phyloP scores from a whole-genome alignment of 30 jellyfish, hydroid and myxozoan species.

The Turritopsis rubra region DNA sequence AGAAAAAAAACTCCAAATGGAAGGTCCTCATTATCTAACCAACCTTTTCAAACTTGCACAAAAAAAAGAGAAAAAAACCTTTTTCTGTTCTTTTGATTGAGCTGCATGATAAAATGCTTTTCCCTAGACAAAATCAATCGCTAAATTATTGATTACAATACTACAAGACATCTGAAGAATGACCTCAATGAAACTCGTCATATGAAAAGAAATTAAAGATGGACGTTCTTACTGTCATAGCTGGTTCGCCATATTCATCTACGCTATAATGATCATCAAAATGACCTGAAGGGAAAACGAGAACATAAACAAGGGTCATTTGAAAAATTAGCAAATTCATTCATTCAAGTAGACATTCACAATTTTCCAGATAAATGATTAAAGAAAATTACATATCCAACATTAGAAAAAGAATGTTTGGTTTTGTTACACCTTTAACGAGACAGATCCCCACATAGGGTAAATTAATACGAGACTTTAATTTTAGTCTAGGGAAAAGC shows the following conservation, averaged over 20 bases:
- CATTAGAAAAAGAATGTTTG: too few relatives aligned
- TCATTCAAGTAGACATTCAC: not conserved
- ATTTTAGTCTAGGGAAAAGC: too few relatives aligned
- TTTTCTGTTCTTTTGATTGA: slow-evolving; percentile 31
- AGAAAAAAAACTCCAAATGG: too few relatives aligned
- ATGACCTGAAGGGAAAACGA: slow-evolving; percentile 3
- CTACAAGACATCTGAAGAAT: not conserved
- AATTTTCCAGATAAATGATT: too few relatives aligned
- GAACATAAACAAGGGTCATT: slow-evolving; percentile 7
- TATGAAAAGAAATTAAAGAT: too few relatives aligned
- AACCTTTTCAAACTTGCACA: not conserved
- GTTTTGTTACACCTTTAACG: too few relatives aligned
- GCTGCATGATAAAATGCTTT: slow-evolving; percentile 28
- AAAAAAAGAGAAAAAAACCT: not conserved
- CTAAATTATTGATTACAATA: slow-evolving; percentile 14
- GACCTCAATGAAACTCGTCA: too few relatives aligned
- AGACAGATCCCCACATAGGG: too few relatives aligned
- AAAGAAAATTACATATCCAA: too few relatives aligned
- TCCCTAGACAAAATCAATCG: slow-evolving; percentile 20
- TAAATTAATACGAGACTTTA: too few relatives aligned
- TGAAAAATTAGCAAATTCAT: too few relatives aligned
- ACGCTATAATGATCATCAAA: slow-evolving; percentile 35
- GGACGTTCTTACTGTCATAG: slow-evolving; percentile 5
- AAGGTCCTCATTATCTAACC: too few relatives aligned
- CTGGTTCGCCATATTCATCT: slow-evolving; percentile 11